Percentiles rank a stretch among this genome's conserved stretches.
Conservation (phyloP, 2,888 invertebrate species). For the Cosmia trapezina region DNA sequence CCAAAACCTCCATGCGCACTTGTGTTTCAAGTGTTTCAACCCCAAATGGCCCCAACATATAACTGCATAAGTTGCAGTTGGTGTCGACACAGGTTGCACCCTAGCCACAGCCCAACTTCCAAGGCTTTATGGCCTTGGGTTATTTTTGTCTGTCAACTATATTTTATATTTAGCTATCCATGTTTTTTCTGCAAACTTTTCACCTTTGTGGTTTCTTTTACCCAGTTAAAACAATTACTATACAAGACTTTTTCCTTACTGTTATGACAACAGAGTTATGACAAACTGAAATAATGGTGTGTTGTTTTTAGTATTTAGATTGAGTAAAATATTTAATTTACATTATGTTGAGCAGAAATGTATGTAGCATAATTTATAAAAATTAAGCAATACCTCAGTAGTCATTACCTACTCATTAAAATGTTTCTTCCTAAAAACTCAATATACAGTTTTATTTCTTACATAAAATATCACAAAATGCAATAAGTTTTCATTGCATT, state of each 20-base stretch:
- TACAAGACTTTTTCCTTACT: not conserved
- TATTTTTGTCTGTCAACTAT: not conserved
- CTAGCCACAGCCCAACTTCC: not conserved
- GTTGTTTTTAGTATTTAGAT: not conserved
- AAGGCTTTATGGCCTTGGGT: too few species aligned
- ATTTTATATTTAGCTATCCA: not conserved
- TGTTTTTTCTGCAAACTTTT: not conserved
- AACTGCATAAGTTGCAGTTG: too few species aligned
- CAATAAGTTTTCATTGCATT: slow-evolving; percentile 16
- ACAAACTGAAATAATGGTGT: not conserved
- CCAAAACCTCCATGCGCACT: too few species aligned
- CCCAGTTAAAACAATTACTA: not conserved
- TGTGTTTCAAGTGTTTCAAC: too few species aligned
- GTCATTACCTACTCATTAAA: not conserved
- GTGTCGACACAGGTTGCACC: not conserved
- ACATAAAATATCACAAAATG: slow-evolving; percentile 1
- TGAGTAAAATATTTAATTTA: not conserved
- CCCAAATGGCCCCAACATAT: too few species aligned
- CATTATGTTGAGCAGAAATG: not conserved
- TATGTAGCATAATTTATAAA: not conserved
- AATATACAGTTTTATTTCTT: not conserved
- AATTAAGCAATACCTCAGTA: not conserved
- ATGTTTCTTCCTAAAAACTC: not conserved
- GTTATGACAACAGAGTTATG: too few species aligned
- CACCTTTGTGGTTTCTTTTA: not conserved